A percentile compares a stretch with the other conserved stretches of the same genome.
These are phyloP conservation scores for Anabacerthia variegaticeps DNA, from an alignment of 2,797 vertebrate species.

Conservation along the genomic window DNA sequence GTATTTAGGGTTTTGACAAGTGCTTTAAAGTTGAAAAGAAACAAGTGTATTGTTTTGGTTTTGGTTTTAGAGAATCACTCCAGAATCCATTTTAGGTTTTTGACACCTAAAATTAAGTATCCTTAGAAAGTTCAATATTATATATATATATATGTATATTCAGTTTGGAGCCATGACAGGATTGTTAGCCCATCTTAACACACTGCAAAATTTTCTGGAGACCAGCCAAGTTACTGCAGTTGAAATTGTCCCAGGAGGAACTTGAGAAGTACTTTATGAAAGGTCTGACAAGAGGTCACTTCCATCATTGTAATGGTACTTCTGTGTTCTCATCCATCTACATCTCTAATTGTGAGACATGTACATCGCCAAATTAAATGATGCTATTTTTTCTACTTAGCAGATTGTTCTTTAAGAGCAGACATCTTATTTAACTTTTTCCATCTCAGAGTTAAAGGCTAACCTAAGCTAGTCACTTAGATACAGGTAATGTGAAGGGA, in stretches of 20 bases:
- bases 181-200: not conserved
- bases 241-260: not conserved
- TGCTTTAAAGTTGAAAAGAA: not conserved
- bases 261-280: not conserved
- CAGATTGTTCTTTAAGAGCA: not conserved
- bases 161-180: not conserved
- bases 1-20: not conserved
- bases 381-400: not conserved
- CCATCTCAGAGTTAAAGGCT: not conserved
- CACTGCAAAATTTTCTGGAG: not conserved
- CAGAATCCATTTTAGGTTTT: not conserved
- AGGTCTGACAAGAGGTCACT: not conserved
- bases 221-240: not conserved
- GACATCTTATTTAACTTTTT: not conserved
- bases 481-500: not conserved
- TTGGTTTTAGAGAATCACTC: not conserved
- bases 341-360: not conserved
- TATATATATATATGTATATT: not conserved
- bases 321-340: not conserved
- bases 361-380: not conserved
- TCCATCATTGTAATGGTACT: not conserved
- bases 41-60: not conserved
- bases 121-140: not conserved
- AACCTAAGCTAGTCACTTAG: not conserved
- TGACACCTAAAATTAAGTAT: not conserved